Evolutionary conservation across 2,797 vertebrate species (phyloP).

Genomic region (Saxicola maurus): DNA sequence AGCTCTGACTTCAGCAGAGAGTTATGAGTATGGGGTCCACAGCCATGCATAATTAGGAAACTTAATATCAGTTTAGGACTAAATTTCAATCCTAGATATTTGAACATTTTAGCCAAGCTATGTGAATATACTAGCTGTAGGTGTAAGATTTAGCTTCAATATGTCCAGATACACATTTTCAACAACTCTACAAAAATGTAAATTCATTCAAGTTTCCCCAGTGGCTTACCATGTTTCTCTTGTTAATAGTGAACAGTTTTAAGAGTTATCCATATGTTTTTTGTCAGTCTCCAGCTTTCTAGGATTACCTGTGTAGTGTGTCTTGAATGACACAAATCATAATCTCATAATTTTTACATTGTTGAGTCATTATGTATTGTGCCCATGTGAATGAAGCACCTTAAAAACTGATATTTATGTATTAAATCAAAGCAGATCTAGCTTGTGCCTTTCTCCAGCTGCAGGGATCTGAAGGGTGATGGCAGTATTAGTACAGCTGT

Average conservation of each 20-base stretch:
- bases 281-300: constrained; percentile 59
- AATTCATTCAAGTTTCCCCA: constrained; percentile 7
- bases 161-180: neutral
- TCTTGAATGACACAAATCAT: constrained; percentile 53
- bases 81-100: neutral
- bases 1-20: neutral
- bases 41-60: neutral
- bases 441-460: neutral
- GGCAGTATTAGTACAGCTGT: neutral
- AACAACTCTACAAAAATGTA: constrained; percentile 5
- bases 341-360: constrained; percentile 50
- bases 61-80: neutral
- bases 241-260: constrained; percentile 46
- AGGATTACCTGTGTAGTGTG: constrained; percentile 21
- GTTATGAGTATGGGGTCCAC: neutral
- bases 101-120: neutral
- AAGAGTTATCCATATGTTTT: constrained; percentile 38
- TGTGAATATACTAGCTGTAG: neutral
- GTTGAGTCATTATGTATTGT: constrained; percentile 33
- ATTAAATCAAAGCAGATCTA: constrained; percentile 33
- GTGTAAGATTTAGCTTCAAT: neutral
- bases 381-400: constrained; percentile 11
- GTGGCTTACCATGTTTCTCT: constrained; percentile 40
- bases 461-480: neutral
- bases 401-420: constrained; percentile 29